Evolutionary conservation across 2,797 vertebrate genomes (phyloP).

Genomic region (Fratercula arctica): DNA sequence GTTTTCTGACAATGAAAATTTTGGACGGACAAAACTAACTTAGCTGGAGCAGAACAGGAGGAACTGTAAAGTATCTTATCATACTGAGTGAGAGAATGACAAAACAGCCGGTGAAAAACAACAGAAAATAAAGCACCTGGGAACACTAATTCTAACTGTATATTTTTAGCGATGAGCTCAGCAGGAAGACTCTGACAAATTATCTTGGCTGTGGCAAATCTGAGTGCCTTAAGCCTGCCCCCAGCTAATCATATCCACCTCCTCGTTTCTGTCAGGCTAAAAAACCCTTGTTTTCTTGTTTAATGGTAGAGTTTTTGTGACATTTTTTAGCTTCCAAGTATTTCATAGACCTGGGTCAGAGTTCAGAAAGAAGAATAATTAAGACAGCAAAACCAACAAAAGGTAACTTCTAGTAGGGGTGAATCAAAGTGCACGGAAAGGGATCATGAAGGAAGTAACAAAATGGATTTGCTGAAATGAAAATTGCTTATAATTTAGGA

Average conservation of each 20-base stretch:
- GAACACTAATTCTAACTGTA: not conserved
- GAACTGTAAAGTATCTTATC: not conserved
- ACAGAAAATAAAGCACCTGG: not conserved
- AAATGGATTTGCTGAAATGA: not conserved
- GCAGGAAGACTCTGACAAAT: not conserved
- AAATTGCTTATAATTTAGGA: not conserved
- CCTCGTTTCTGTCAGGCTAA: not conserved
- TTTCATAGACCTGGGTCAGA: not conserved
- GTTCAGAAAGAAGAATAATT: not conserved
- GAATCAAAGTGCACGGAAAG: not conserved
- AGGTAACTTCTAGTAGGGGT: not conserved
- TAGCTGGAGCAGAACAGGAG: not conserved
- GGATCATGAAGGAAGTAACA: not conserved
- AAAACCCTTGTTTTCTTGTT: not conserved
- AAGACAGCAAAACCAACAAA: not conserved
- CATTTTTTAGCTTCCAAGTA: not conserved
- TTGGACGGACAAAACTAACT: not conserved
- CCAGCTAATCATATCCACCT: not conserved
- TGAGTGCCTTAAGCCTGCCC: not conserved
- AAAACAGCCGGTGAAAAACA: not conserved
- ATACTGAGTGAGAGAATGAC: accelerated
- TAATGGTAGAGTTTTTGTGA: not conserved
- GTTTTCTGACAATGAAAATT: not conserved
- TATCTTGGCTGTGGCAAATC: not conserved
- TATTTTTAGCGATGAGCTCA: not conserved